Conservation (phyloP, 1,140 invertebrate species). For the Scylla paramamosain region DNA sequence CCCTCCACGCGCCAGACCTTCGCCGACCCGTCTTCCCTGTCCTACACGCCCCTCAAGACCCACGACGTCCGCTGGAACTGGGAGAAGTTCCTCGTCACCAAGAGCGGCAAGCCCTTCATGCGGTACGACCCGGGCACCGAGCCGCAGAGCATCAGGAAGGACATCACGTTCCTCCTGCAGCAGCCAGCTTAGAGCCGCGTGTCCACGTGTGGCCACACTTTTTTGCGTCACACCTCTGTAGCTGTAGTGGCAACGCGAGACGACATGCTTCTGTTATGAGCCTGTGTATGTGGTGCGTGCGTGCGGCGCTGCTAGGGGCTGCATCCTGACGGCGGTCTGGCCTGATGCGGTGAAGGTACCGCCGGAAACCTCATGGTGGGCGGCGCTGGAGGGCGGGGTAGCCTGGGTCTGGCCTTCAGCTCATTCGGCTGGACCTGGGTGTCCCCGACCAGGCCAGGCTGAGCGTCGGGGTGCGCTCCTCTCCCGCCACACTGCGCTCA, state of each 20-base stretch:
- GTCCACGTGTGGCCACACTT: neutral
- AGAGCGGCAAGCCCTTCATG: constrained; percentile 80
- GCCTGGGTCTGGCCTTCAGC: constrained; percentile 42
- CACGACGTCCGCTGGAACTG: constrained; percentile 85
- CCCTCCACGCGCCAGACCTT: constrained; percentile 79
- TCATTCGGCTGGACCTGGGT: constrained; percentile 44
- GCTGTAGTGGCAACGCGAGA: neutral
- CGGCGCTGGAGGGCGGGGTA: constrained; percentile 32
- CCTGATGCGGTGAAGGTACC: constrained; percentile 31
- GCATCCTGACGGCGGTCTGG: neutral
- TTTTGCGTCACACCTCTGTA: neutral
- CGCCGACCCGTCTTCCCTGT: constrained; percentile 79
- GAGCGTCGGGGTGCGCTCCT: neutral
- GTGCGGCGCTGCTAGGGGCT: neutral
- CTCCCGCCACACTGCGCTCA: no score
- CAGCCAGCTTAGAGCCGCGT: neutral
- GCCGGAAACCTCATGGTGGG: constrained; percentile 51
- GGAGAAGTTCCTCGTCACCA: constrained; percentile 84
- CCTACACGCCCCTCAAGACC: constrained; percentile 80
- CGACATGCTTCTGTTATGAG: neutral
- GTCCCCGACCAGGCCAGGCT: neutral
- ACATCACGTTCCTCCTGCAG: constrained; percentile 77
- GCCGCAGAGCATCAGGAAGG: constrained; percentile 78
- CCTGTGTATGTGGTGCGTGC: neutral
- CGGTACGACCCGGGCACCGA: constrained; percentile 78